Base-by-base conservation (phyloP, 2,888 invertebrate species). In the Clusia tigrina region DNA sequence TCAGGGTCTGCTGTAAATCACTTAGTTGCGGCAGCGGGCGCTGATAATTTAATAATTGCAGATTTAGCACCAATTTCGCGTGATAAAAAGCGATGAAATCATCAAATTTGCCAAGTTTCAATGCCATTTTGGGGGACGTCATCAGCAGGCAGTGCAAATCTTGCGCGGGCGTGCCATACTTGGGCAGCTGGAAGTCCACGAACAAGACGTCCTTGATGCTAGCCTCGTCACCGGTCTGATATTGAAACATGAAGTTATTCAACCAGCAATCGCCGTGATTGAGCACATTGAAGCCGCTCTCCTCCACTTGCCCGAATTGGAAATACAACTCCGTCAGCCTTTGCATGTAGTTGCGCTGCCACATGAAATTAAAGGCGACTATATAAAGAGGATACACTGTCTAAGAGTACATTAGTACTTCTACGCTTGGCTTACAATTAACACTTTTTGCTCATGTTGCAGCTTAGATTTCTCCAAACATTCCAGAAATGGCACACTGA, bases 1-100 rank as follows among this genome's bases (percentile, higher is more conserved):
- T 60, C 46, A 81, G 38, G 38, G 71, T 66, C 0, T 68, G 63
- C 24, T 82, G 80, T 38, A 81, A 64, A 54, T 80, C 76, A 55
- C 69, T 76, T 0, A 81, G 63, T 2, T 65, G 64, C 2, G 81
- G 81, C 20, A 80, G 60, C 56, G 62, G 66, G 26, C 78, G 74
- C 0, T 67, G 32, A 56, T 74, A 81, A 15, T 76, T 73, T 15
- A 81, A 57, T 1, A 78, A 15, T n/a, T 69, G 69, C 22, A 77
- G 65, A 55, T 73, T 67, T 2, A 74, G 64, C 18, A 67, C 63
- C 18, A 81, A 54, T 10, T 76, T 63, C 10, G 70, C 73, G 25
- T 81, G 78, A 58, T 83, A 83, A 59, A 69, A 77, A 25, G 78
- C 73, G 3, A 83, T 68, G 2, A 83, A 77, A 59, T 72, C 77